Evolutionary conservation across 64 coral and sea anemone genomes (phyloP), one percentile per base, ranked within the genome.

Genomic region (Exaiptasia diaphana): DNA sequence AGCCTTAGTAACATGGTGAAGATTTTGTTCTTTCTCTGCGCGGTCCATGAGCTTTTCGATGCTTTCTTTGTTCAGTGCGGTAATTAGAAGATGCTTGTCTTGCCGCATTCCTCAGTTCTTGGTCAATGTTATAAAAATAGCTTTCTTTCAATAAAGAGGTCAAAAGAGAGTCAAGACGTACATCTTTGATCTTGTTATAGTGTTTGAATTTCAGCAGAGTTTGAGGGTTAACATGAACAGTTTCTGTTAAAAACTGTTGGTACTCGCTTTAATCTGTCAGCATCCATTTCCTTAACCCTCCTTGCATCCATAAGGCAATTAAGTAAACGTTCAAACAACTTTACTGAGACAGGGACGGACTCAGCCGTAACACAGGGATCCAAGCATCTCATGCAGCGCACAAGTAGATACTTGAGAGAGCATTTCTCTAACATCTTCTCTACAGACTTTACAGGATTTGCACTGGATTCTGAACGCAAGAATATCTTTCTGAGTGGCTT

Each of bases 301-400:
- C 76, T 65, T 9, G 69, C 59, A 83, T 83, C 79, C 22, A 90
- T 74, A 9, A 90, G 73, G 61, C 57, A 77, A 33, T 65, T 77
- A 21, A 83, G 53, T 38, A 90, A 73, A 36, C 88, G 31, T 77
- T 76, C 88, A 90, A 83, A 90, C 27, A 90, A 60, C 30, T 90
- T 82, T 14, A 69, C 71, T 24, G 79, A 77, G 24, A 34, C 57
- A 14, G 14, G 67, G 14, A 48, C 62, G 49, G 78, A 33, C 18
- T 60, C 79, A 22, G 67, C 79, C 44, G 83, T 83, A 30, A 90
- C 72, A 28, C 41, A 71, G 34, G 79, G 87, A 67, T 83, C 87
- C 13, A 83, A 58, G 12, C 69, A 74, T 82, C 72, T 83, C 54
- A 87, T 63, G 23, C 61, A 67, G 21, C 59, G 55, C 12, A 87